These are phyloP conservation scores for Hippocampus guttulatus DNA, from an alignment of 2,113 vertebrate species.

Conservation along the genomic window DNA sequence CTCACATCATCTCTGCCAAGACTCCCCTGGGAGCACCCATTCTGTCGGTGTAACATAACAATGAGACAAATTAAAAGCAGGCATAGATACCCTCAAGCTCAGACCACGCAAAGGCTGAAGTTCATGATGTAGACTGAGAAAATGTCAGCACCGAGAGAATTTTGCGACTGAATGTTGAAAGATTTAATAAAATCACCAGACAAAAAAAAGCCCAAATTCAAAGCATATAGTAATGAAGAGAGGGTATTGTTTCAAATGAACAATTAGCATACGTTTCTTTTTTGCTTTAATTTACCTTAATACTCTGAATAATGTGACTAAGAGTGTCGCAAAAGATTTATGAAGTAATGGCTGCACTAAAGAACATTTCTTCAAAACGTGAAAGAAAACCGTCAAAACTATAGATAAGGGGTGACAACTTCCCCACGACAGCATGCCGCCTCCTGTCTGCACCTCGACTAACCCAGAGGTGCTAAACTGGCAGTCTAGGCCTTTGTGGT, in stretches of 20 bases:
- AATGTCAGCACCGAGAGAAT: constrained; percentile 36
- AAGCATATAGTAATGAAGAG: constrained; percentile 26
- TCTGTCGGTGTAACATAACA: constrained; percentile 66
- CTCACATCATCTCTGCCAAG: constrained; percentile 47
- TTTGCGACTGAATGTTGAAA: constrained; percentile 50
- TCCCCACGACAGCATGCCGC: not conserved
- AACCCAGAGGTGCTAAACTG: constrained; percentile 36
- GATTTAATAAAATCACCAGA: constrained; percentile 65
- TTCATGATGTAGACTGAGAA: constrained; percentile 34
- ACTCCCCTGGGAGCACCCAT: constrained; percentile 50
- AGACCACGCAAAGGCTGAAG: constrained; percentile 38
- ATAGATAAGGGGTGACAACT: not conserved
- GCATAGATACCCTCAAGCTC: constrained; percentile 40
- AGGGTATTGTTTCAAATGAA: constrained; percentile 41
- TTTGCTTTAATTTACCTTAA: constrained; percentile 21
- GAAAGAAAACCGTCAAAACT: not conserved
- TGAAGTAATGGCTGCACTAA: constrained; percentile 16
- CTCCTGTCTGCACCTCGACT: not conserved
- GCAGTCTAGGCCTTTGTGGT: constrained; percentile 33
- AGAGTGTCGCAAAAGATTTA: constrained; percentile 16
- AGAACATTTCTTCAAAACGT: constrained; percentile 10
- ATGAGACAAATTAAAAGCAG: constrained; percentile 56
- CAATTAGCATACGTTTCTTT: constrained; percentile 36
- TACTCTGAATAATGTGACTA: constrained; percentile 31
- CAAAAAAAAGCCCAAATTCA: constrained; percentile 34